Evolutionary conservation across 2,888 invertebrate species (phyloP), one percentile per base, ranked within the genome.

Genomic region (Melipona bicolor): DNA sequence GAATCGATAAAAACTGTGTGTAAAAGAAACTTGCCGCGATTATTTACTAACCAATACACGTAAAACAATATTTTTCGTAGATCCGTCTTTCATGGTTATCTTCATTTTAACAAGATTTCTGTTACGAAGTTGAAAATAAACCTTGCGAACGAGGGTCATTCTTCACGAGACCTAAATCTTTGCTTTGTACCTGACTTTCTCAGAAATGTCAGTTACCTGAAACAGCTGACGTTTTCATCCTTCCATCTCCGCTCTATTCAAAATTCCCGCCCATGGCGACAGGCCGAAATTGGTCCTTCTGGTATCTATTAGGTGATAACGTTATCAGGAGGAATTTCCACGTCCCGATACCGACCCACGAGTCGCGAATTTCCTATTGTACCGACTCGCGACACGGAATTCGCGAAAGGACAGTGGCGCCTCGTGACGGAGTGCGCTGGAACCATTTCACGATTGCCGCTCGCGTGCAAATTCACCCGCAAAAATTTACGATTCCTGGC

Each of bases 341-440:
- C 82, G 73, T 76, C 82, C 81, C 82, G 85, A 81, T 87, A 89
- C 85, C 87, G 89, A 88, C 90, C 56, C 83, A 83, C 82, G 90
- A 83, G 77, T 72, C 81, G 85, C 85, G 85, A 88, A 90, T 89
- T 90, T 83, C 85, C 93, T 92, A 81, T 87, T 73, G 85, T 93
- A 92, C 92, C 94, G 94, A 94, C 94, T 72, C 85, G 78, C 81
- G 80, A 78, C 87, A 50, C 56, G 76, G 86, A 87, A 92, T 90
- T 92, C 89, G 92, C 92, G 89, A 92, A 89, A 88, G 92, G 91
- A 90, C 83, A 74, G 94, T 94, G 94, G 94, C 94, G 94, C 93
- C 94, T 81, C 91, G 81, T 0, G 24, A 78, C 89, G 93, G 90
- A 79, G 62, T 32, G 54, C 73, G 62, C 15, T 27, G 4, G 62